Conservation (phyloP, 1,140 invertebrate genomes). For the Panagrolaimus sp. region DNA sequence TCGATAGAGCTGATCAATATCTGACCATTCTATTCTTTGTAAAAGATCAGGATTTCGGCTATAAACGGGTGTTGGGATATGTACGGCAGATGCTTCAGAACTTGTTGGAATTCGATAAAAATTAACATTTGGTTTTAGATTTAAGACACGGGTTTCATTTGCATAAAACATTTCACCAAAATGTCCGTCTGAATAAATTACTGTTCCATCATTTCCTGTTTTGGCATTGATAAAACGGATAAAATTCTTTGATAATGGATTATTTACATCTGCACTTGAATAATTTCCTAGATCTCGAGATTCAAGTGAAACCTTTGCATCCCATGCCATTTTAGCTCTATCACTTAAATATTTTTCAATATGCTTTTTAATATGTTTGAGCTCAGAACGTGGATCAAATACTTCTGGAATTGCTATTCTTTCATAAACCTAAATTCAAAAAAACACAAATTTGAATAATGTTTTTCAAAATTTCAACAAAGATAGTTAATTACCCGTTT, state of each 20-base stretch:
- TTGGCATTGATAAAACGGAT: slow-evolving; percentile 57
- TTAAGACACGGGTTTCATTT: slow-evolving; percentile 28
- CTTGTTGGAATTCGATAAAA: slow-evolving; percentile 55
- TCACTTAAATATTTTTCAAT: slow-evolving; percentile 53
- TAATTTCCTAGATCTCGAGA: slow-evolving; percentile 34
- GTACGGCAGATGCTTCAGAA: slow-evolving; percentile 55
- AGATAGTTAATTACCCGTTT: slow-evolving; percentile 11
- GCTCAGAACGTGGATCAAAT: slow-evolving; percentile 51
- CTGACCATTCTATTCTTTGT: slow-evolving; percentile 54
- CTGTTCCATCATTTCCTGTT: slow-evolving; percentile 31
- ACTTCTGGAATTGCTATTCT: slow-evolving; percentile 48
- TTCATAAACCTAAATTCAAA: slow-evolving; percentile 41
- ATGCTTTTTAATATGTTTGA: slow-evolving; percentile 45
- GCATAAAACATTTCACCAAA: slow-evolving; percentile 39
- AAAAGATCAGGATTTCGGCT: slow-evolving; percentile 56
- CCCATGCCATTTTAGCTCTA: slow-evolving; percentile 56
- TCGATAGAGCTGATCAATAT: slow-evolving; percentile 57
- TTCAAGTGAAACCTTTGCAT: slow-evolving; percentile 56
- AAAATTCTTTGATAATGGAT: slow-evolving; percentile 48
- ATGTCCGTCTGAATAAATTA: slow-evolving; percentile 36
- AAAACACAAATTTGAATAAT: not conserved
- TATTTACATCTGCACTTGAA: slow-evolving; percentile 43
- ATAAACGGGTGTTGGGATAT: slow-evolving; percentile 58
- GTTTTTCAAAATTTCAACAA: not conserved
- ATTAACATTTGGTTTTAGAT: slow-evolving; percentile 50